Evolutionary conservation across 2,797 vertebrate genomes (phyloP).

Genomic region (Falco biarmicus): DNA sequence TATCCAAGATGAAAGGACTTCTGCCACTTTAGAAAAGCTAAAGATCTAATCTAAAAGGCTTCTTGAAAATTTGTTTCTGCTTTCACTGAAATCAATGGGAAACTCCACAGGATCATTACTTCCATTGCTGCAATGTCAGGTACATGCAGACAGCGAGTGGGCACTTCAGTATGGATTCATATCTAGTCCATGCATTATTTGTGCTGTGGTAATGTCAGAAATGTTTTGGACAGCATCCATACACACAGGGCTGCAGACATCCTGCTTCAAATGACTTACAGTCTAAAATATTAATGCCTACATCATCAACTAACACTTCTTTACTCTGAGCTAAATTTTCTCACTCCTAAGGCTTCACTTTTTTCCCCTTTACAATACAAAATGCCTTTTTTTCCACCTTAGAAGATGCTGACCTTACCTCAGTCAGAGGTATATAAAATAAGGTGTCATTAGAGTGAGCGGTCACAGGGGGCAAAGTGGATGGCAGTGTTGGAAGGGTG

Average conservation of each 20-base stretch:
- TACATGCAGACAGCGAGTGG: not conserved
- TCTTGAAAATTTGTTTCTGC: not conserved
- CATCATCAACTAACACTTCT: not conserved
- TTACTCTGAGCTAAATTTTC: not conserved
- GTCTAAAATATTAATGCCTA: slow-evolving; percentile 17
- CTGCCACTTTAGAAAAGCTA: not conserved
- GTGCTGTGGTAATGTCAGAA: slow-evolving; percentile 3
- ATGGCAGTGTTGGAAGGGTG: not conserved
- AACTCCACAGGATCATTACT: not conserved
- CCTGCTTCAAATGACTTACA: not conserved
- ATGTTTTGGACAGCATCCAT: not conserved
- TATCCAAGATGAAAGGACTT: not conserved
- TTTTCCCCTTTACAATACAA: not conserved
- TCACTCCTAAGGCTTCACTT: not conserved
- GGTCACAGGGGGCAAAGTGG: not conserved
- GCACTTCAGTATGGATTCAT: not conserved
- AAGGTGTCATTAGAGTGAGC: not conserved
- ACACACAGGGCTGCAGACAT: not conserved
- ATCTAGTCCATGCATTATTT: not conserved
- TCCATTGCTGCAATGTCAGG: not conserved
- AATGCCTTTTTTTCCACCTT: not conserved
- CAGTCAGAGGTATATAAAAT: not conserved
- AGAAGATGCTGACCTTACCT: not conserved
- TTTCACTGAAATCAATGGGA: not conserved
- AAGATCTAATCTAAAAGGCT: not conserved